Base-by-base conservation (phyloP, 2,113 vertebrate species). In the Coracopsis vasa region DNA sequence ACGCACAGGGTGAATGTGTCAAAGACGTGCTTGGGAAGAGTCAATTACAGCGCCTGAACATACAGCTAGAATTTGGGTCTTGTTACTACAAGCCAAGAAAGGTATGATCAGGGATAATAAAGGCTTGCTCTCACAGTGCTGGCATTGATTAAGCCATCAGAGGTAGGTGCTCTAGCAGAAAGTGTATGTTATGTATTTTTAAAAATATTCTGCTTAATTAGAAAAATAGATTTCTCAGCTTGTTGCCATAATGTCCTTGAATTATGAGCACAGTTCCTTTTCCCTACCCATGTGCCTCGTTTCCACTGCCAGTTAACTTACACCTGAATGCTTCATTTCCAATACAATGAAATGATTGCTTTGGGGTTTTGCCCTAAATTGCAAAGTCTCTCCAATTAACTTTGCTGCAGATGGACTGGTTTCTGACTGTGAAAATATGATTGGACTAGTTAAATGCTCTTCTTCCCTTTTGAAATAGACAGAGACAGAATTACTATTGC, bases 11-110 rank as follows among this genome's bases (percentile, higher is more conserved):
- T 37, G 35, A 45, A 33, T 1, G 2, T 11, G 41, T 2, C 53
- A 42, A 47, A 61, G 82, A 33, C 0, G 0, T 25, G 14, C 27
- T 83, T 2, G 1, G 48, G 20, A 39, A 64, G 10, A 0, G 12
- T 11, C 67, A 69, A 6, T 20, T 42, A 14, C 28, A 53, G 25
- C 2, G 17, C 42, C 31, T 41, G 16, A 35, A 54, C 4, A 47
- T 0, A 24, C 31, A 51, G 28, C 11, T 3, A 58, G 35, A 67
- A 54, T 64, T 33, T 74, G 42, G 61, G 62, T 8, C 20, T 65
- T 47, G 19, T 13, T 65, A 2, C 37, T 47, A 9, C 7, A 41
- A 94, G 64, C 14, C 72, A 48, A 28, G 44, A 58, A 35, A 84
- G 39, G 20, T 11, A 37, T 7, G 14, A 19, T 9, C 7, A 47